Base-by-base conservation (phyloP, 2,113 vertebrate genomes). In the Conger conger region DNA sequence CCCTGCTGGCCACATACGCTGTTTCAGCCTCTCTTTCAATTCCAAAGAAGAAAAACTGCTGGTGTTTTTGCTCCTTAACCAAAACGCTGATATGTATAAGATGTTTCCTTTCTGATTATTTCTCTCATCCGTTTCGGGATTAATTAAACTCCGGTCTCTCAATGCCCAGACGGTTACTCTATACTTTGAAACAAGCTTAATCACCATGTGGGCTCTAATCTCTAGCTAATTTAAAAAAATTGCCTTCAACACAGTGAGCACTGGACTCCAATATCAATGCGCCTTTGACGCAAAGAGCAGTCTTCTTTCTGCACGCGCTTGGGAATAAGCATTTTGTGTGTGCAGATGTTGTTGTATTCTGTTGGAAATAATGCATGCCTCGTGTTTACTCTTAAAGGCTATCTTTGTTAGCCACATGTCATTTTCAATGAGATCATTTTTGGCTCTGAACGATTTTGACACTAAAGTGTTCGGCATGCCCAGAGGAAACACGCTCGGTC, bases 141-240 rank as follows among this genome's bases (percentile, higher is more conserved):
- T 95, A 95, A 95, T 95, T 94, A 94, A 94, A 94, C 91, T 90
- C 88, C 91, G 90, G 92, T 91, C 92, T 90, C 92, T 92, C 90
- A 94, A 91, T 93, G 93, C 92, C 92, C 95, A 94, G 92, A 92
- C 92, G 91, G 93, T 91, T 92, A 89, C 90, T 94, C 93, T 92
- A 92, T 93, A 94, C 92, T 94, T n/a, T 94, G 91, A 93, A 93
- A 95, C 94, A 91, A 94, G 93, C 93, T 93, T 94, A 94, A 94
- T 95, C 93, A 92, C 93, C 92, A 89, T 91, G 92, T 89, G 89
- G 91, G 92, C 92, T 92, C 91, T 95, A 94, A 95, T 95, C 93
- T 93, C 87, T 82, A 87, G 87, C 93, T 94, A 89, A 92, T 94
- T 94, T 94, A 91, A 93, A 93, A n/a, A 92, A 92, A 93, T 92